Evolutionary conservation across 2,797 vertebrate genomes (phyloP), one percentile per base, ranked within the genome.

Genomic region (Botia almorhae): DNA sequence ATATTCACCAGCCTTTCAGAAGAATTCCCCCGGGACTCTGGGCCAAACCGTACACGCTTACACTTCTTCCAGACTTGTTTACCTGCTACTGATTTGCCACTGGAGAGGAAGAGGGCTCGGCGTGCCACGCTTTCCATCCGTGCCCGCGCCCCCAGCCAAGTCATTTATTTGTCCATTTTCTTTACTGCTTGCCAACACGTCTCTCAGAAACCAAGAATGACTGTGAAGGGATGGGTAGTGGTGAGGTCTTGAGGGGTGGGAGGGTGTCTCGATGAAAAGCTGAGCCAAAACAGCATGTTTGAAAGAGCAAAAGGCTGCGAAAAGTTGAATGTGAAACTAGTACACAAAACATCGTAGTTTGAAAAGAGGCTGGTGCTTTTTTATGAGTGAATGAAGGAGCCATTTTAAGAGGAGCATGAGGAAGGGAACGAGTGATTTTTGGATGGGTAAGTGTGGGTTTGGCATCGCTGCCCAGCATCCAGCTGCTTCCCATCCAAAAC

Each of bases 141-240:
- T 76, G 78, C 78, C 78, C 33, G 16, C 16, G 19, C 68, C 53
- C 68, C 68, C 16, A 76, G 78, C 82, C 78, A 83, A 83, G 73
- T 67, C 68, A 80, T 76, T 83, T 81, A 81, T 80, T 80, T 79
- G 50, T 71, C 73, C 67, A 76, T 79, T 80, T 80, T 64, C 70
- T 48, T 26, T 36, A 69, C 48, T 71, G 77, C 74, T 75, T 83
- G 82, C 82, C 78, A 80, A 76, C 61, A 76, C 36, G 36, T 76
- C 68, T 69, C 68, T 73, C 21, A 73, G 67, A 77, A 78, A 76
- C 21, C 48, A 51, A 51, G 63, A 79, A 68, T 17, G 81, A 58
- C 63, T 51, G 51, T 0, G 2, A 64, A 56, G 51, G 51, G 36
- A 56, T 7, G 67, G 29, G 16, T 16, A 53, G 39, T 39, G 29